phyloP scores from a whole-genome alignment of 2,113 vertebrate species.

The Peromyscus maniculatus region DNA sequence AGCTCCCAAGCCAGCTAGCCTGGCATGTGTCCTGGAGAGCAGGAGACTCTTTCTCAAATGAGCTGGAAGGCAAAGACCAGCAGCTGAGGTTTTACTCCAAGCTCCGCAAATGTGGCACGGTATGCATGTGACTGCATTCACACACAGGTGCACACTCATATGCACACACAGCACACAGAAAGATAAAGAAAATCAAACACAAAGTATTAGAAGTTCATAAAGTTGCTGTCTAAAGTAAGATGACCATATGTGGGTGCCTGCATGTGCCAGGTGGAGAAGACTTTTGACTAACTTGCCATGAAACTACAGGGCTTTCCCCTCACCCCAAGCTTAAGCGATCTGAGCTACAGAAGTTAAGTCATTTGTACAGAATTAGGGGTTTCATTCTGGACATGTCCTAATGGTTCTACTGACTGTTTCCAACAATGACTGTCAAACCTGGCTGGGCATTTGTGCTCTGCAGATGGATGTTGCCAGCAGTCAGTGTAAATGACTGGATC shows the following conservation, averaged over 20 bases:
- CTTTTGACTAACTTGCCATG: not conserved
- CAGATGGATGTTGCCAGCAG: not conserved
- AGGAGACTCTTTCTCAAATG: not conserved
- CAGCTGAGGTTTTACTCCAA: not conserved
- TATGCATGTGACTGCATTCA: not conserved
- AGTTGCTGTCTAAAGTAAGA: not conserved
- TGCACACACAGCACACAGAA: not conserved
- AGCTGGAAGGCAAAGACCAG: not conserved
- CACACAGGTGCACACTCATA: not conserved
- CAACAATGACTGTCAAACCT: not conserved
- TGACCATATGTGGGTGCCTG: not conserved
- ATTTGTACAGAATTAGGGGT: not conserved
- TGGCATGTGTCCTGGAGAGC: not conserved
- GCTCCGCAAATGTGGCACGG: not conserved
- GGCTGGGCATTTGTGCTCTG: not conserved
- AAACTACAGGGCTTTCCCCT: not conserved
- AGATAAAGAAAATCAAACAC: not conserved
- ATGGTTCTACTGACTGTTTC: not conserved
- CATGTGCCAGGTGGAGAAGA: not conserved
- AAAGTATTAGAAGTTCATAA: not conserved
- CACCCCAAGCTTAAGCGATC: not conserved
- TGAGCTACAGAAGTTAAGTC: not conserved
- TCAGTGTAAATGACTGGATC: not conserved
- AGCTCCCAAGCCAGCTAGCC: not conserved
- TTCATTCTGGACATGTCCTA: not conserved